These are phyloP conservation scores for Tanaodytes sp. DNA, from an alignment of 2,888 invertebrate species.

Conservation along the genomic window DNA sequence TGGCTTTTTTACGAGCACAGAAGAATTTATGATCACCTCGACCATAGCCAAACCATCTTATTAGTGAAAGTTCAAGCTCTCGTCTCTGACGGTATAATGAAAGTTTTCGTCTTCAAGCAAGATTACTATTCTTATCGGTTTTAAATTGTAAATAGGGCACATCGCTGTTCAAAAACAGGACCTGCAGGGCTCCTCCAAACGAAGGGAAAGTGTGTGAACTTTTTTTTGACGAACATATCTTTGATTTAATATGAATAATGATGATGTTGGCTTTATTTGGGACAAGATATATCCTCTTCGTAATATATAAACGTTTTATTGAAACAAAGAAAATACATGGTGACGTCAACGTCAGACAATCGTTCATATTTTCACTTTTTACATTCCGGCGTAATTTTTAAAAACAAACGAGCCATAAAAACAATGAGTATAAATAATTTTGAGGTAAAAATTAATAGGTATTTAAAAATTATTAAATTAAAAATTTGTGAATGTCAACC, in stretches of 20 bases:
- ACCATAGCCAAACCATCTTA: constrained; percentile 52
- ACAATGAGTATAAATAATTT: too few species aligned
- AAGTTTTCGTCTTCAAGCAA: constrained; percentile 47
- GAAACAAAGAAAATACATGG: constrained; percentile 21
- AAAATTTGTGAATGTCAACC: too few species aligned
- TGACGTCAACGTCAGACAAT: constrained; percentile 15
- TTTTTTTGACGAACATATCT: constrained; percentile 38
- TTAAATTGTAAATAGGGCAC: constrained; percentile 52
- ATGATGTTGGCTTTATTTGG: constrained; percentile 33
- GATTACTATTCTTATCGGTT: constrained; percentile 53
- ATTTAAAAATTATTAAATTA: too few species aligned
- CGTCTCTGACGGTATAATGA: constrained; percentile 52
- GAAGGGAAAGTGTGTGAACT: constrained; percentile 47
- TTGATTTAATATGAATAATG: constrained; percentile 39
- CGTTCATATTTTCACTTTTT: constrained; percentile 24
- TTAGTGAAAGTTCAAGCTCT: constrained; percentile 55
- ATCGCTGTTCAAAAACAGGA: constrained; percentile 42
- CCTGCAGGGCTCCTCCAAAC: constrained; percentile 39
- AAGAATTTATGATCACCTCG: constrained; percentile 51
- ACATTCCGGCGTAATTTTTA: too few species aligned
- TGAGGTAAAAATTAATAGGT: too few species aligned
- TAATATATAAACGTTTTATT: constrained; percentile 24
- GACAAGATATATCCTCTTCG: constrained; percentile 27
- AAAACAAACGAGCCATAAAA: too few species aligned
- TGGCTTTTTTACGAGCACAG: constrained; percentile 45